phyloP scores from a whole-genome alignment of 1,140 invertebrate genomes.

The Drosophila mauritiana region DNA sequence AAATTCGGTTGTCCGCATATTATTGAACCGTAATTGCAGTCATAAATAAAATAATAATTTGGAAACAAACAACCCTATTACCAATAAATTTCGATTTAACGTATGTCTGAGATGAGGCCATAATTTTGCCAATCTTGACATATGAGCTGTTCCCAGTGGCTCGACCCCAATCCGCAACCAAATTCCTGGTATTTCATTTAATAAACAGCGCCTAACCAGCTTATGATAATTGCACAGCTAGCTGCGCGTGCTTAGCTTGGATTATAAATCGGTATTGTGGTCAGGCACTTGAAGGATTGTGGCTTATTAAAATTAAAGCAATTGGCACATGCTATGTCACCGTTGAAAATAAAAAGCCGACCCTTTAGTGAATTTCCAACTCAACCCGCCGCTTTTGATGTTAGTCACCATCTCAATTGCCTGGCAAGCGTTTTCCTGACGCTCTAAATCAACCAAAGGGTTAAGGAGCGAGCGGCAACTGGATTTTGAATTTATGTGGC shows the following conservation, averaged over 20 bases:
- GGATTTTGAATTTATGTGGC: conserved; percentile 75
- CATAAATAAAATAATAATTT: conserved; percentile 7
- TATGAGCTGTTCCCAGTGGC: not conserved
- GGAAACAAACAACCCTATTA: not conserved
- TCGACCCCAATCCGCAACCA: not conserved
- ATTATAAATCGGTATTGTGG: too few species aligned
- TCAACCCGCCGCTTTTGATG: not conserved
- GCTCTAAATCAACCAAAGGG: conserved; percentile 35
- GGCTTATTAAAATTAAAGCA: too few species aligned
- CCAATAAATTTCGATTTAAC: not conserved
- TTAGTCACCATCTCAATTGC: conserved; percentile 41
- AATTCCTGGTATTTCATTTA: not conserved
- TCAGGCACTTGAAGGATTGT: too few species aligned
- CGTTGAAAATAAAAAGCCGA: not conserved
- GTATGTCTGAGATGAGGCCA: not conserved
- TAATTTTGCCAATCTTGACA: conserved; percentile 11
- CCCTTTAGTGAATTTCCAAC: not conserved
- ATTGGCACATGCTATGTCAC: too few species aligned
- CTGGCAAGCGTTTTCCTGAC: conserved; percentile 32
- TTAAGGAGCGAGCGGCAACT: not conserved
- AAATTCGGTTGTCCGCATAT: not conserved
- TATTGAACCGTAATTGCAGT: conserved; percentile 1
- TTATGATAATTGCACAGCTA: conserved; percentile 16
- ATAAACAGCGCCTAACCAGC: conserved; percentile 8
- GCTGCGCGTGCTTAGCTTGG: not conserved